phyloP scores from a whole-genome alignment of 2,797 vertebrate species.

The Catharus ustulatus region DNA sequence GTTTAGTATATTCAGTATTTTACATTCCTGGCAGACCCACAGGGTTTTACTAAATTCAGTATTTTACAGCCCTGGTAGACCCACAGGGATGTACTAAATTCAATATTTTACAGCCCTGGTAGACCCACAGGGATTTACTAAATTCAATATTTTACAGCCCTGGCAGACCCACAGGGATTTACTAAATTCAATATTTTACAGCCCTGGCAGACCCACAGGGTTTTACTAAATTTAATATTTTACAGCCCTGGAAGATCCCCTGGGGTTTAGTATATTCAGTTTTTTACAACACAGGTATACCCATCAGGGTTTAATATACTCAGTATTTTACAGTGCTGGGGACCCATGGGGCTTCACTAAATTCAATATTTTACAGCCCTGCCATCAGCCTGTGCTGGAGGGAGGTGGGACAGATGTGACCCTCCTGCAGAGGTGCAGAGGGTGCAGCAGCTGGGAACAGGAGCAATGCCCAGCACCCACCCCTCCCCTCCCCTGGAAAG shows the following conservation, averaged over 20 bases:
- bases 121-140: rapidly evolving
- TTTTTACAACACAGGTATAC: background rate
- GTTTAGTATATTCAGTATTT: background rate
- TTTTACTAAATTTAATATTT: rapidly evolving
- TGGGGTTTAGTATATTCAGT: rapidly evolving
- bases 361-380: background rate
- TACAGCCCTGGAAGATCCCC: rapidly evolving
- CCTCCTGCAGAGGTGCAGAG: background rate
- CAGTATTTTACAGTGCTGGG: rapidly evolving
- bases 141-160: background rate
- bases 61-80: background rate
- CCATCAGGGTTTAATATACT: rapidly evolving
- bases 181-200: no score
- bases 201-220: rapidly evolving
- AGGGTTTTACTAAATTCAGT: rapidly evolving
- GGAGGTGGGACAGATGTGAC: rapidly evolving
- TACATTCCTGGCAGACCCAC: background rate
- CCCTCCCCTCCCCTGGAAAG: background rate
- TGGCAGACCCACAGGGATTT: no score
- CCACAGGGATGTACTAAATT: rapidly evolving
- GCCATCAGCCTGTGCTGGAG: background rate
- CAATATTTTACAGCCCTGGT: rapidly evolving
- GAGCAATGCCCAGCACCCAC: rapidly evolving
- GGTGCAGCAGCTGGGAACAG: background rate
- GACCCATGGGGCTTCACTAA: rapidly evolving